These are phyloP conservation scores for Gila robusta DNA, from an alignment of 2,797 vertebrate species.

Conservation along the genomic window DNA sequence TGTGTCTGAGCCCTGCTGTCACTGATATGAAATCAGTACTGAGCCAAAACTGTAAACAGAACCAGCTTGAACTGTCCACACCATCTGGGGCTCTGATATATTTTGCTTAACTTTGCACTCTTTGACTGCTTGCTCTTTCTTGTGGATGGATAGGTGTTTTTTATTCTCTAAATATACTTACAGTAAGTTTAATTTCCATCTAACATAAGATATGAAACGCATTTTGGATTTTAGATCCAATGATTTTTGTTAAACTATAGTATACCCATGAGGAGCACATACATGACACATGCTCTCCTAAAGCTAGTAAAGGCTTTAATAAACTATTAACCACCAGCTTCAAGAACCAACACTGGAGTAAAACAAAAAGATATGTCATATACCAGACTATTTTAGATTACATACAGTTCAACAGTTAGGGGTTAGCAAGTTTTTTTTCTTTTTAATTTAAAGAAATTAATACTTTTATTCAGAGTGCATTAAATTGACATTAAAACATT, in stretches of 20 bases:
- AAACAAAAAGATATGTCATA: neutral
- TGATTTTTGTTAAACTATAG: neutral
- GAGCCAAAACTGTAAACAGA: conserved; percentile 13
- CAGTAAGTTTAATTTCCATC: neutral
- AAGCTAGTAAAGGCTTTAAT: neutral
- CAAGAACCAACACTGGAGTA: neutral
- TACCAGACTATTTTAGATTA: neutral
- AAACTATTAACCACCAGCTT: neutral
- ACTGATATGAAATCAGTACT: neutral
- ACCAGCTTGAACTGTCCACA: neutral
- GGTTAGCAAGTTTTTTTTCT: too few species aligned
- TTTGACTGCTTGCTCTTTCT: neutral
- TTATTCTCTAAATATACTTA: neutral
- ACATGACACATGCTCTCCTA: neutral
- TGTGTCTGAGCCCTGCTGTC: neutral
- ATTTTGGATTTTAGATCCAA: neutral
- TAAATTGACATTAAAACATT: neutral
- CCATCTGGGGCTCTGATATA: conserved; percentile 10
- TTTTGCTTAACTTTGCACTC: conserved; percentile 23
- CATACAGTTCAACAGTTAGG: neutral
- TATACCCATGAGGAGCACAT: neutral
- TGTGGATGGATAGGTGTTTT: neutral
- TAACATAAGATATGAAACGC: neutral
- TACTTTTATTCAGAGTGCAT: neutral
- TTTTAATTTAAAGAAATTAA: too few species aligned